Evolutionary conservation across 37 sponge, comb jelly and placozoan genomes (phyloP).

Genomic region (Halichondria panicea): DNA sequence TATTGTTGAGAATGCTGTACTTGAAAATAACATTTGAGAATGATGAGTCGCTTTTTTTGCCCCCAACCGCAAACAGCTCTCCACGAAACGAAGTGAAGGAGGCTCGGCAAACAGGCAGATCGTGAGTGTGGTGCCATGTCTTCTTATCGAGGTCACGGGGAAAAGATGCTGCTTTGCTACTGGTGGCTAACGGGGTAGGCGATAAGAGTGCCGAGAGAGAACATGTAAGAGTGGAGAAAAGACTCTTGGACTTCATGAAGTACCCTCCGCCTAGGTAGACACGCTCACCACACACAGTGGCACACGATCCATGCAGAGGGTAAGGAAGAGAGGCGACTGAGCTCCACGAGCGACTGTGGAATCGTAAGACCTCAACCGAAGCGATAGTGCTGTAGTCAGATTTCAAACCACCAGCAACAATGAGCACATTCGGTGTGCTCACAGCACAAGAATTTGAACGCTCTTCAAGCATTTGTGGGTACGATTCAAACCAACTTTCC

Average conservation of each 20-base stretch:
- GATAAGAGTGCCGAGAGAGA: neutral
- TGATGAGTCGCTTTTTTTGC: neutral
- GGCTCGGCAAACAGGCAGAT: neutral
- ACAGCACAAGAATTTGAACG: slow-evolving; percentile 1
- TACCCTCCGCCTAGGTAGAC: slow-evolving; percentile 20
- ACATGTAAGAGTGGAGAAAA: neutral
- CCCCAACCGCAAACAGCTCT: slow-evolving; percentile 9
- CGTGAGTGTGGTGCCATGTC: neutral
- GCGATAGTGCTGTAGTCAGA: neutral
- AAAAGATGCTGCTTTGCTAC: neutral
- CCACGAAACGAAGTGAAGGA: neutral
- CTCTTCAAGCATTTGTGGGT: slow-evolving; percentile 14
- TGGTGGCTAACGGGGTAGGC: neutral
- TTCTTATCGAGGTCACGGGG: neutral
- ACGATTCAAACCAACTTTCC: slow-evolving; percentile 15
- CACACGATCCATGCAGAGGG: slow-evolving; percentile 3
- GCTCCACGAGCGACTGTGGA: slow-evolving; percentile 4
- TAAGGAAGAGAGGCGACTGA: slow-evolving; percentile 13
- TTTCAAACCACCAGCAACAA: slow-evolving; percentile 23
- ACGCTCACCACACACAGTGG: slow-evolving; percentile 13
- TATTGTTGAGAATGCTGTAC: neutral
- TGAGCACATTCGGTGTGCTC: neutral
- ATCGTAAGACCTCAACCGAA: slow-evolving; percentile 10
- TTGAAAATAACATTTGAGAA: neutral
- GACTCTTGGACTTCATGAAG: neutral